phyloP scores from a whole-genome alignment of 2,113 vertebrate species.

The Pseudolaguvia tuberculata region DNA sequence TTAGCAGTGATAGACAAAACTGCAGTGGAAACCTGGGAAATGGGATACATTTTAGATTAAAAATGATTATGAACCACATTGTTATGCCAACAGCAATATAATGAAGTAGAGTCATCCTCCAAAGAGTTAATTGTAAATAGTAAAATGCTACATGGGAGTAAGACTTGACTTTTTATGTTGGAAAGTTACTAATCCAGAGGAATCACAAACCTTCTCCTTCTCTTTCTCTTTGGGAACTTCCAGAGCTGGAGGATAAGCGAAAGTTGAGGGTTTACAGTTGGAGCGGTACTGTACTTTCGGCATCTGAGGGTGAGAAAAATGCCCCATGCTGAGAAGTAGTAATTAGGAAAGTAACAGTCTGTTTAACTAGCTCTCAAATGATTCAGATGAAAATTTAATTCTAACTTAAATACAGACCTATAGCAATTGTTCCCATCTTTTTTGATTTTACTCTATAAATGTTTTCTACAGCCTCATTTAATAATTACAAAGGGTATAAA shows the following conservation, averaged over 20 bases:
- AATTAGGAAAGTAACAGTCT: not conserved
- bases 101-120: not conserved
- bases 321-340: not conserved
- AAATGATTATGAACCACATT: not conserved
- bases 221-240: conserved; percentile 99
- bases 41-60: not conserved
- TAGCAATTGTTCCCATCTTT: too few relatives aligned
- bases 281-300: conserved; percentile 98
- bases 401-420: too few relatives aligned
- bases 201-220: conserved; percentile 88
- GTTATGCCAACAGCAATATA: not conserved
- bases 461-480: too few relatives aligned
- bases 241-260: conserved; percentile 93
- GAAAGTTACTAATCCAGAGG: not conserved
- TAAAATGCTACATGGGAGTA: not conserved
- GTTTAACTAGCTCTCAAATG: not conserved
- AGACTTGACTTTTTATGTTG: not conserved
- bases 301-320: conserved; percentile 73
- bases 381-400: not conserved
- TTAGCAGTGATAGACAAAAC: conserved; percentile 98
- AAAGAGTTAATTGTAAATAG: not conserved
- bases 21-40: conserved; percentile 87
- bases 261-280: conserved; percentile 98
- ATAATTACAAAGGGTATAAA: too few relatives aligned
- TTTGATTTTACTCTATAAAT: too few relatives aligned